These are phyloP conservation scores for Xestobium rufovillosum DNA, from an alignment of 2,888 invertebrate species.

Conservation along the genomic window DNA sequence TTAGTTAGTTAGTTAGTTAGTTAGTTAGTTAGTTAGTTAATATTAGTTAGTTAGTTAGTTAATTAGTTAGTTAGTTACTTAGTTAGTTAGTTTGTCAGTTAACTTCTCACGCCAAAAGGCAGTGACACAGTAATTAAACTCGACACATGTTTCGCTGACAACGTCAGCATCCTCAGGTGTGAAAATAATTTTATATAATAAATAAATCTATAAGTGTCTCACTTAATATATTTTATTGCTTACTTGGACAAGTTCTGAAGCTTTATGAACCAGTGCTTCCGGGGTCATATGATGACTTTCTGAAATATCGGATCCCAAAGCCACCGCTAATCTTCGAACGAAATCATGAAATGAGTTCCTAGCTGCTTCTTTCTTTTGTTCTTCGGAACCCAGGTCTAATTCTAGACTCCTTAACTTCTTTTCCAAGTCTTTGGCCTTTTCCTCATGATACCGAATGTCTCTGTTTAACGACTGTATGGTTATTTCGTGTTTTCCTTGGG, in stretches of 20 bases:
- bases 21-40: too few species aligned
- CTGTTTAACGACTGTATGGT: slow-evolving; percentile 67
- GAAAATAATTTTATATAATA: too few species aligned
- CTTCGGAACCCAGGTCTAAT: slow-evolving; percentile 62
- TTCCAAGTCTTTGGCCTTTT: slow-evolving; percentile 68
- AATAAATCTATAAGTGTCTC: too few species aligned
- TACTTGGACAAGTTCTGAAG: slow-evolving; percentile 69
- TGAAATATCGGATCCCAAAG: slow-evolving; percentile 64
- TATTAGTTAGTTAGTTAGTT: too few species aligned
- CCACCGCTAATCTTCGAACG: slow-evolving; percentile 61
- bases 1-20: too few species aligned
- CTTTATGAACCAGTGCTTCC: slow-evolving; percentile 68
- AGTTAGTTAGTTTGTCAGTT: too few species aligned
- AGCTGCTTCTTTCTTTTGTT: slow-evolving; percentile 67
- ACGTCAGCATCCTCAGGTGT: too few species aligned
- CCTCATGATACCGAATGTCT: slow-evolving; percentile 56
- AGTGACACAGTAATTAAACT: too few species aligned
- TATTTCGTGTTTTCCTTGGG: slow-evolving; percentile 57
- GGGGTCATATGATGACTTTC: slow-evolving; percentile 59
- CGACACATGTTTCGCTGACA: too few species aligned
- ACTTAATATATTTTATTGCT: too few species aligned
- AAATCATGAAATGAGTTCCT: slow-evolving; percentile 61
- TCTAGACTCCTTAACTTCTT: slow-evolving; percentile 67
- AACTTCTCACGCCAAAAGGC: too few species aligned
- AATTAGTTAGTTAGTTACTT: too few species aligned